Conservation (phyloP, 2,888 invertebrate species). For the Sarcophaga subvicina region DNA sequence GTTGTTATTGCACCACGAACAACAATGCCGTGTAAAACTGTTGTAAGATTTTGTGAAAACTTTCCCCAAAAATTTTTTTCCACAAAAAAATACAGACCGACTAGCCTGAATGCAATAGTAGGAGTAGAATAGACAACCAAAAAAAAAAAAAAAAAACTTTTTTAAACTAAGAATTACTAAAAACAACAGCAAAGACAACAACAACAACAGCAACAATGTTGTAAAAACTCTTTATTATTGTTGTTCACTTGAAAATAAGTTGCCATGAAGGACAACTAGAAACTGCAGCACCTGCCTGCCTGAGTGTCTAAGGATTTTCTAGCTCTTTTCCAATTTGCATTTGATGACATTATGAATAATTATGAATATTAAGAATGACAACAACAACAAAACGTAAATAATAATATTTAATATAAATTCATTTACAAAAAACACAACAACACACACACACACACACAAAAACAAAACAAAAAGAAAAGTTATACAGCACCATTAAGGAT, state of each 20-base stretch:
- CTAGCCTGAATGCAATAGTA: background rate
- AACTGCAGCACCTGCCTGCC: background rate
- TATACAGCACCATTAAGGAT: slow-evolving; percentile 14
- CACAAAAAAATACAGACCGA: background rate
- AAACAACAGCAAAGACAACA: background rate
- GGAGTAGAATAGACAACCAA: background rate
- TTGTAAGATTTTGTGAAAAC: slow-evolving; percentile 36
- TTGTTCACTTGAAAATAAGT: slow-evolving; percentile 13
- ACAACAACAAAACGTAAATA: background rate
- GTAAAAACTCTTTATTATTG: slow-evolving; percentile 20
- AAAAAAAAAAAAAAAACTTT: background rate
- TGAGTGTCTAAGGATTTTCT: background rate
- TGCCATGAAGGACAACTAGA: slow-evolving; percentile 31
- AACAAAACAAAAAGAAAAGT: background rate
- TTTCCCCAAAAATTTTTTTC: slow-evolving; percentile 12
- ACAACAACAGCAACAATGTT: no score
- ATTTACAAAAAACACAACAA: background rate
- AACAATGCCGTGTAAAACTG: slow-evolving; percentile 45
- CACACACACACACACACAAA: background rate
- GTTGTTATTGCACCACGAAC: background rate
- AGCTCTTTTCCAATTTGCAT: background rate
- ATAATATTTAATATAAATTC: background rate
- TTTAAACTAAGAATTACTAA: background rate
- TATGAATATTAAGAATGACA: background rate
- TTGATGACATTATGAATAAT: slow-evolving; percentile 9